phyloP scores from a whole-genome alignment of 2,797 vertebrate genomes.

The Taenioides sp. region DNA sequence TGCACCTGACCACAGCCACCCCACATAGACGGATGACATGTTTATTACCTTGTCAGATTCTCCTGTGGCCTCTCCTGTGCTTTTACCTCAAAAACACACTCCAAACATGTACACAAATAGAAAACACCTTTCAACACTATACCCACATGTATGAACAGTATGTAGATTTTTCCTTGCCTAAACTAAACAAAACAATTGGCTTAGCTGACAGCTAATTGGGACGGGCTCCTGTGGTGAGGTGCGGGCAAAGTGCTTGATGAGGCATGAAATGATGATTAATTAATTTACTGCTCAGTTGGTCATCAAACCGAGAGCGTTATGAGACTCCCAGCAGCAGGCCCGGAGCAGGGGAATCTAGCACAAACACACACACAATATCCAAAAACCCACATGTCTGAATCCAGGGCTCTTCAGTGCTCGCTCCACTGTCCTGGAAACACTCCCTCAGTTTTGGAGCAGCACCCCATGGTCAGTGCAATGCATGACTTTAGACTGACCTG shows the following conservation, averaged over 20 bases:
- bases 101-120: slow-evolving; percentile 11
- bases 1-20: slow-evolving; percentile 22
- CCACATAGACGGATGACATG: slow-evolving; percentile 88
- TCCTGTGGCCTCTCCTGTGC: slow-evolving; percentile 42
- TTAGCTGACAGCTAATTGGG: slow-evolving; percentile 90
- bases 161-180: slow-evolving; percentile 46
- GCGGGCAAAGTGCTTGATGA: slow-evolving; percentile 95
- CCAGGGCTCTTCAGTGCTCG: slow-evolving; percentile 27
- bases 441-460: slow-evolving; percentile 13
- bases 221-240: slow-evolving; percentile 84
- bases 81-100: slow-evolving; percentile 7
- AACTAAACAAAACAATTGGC: slow-evolving; percentile 94
- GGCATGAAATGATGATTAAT: slow-evolving; percentile 99
- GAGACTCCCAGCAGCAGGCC: slow-evolving; percentile 92
- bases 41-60: slow-evolving; percentile 95
- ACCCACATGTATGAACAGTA: background rate
- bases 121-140: background rate
- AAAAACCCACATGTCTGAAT: slow-evolving; percentile 28
- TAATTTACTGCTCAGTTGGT: slow-evolving; percentile 99
- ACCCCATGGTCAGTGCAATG: slow-evolving; percentile 44
- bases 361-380: slow-evolving; percentile 2
- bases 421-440: slow-evolving; percentile 17
- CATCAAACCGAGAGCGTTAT: slow-evolving; percentile 96
- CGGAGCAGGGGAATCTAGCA: slow-evolving; percentile 33
- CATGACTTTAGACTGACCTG: slow-evolving; percentile 66